phyloP scores from a whole-genome alignment of 2,113 vertebrate species.

The Coracopsis vasa region DNA sequence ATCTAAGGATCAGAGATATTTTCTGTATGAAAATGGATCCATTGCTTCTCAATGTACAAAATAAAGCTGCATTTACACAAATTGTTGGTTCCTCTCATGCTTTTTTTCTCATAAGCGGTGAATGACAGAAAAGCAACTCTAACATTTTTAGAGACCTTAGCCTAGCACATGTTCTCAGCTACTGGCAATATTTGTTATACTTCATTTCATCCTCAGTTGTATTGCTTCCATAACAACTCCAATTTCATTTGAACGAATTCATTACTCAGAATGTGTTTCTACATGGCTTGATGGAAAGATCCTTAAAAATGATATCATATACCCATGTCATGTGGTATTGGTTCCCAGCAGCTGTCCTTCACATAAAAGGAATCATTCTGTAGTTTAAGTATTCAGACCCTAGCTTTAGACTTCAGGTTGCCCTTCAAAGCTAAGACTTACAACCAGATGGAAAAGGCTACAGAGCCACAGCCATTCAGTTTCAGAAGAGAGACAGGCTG shows the following conservation, averaged over 20 bases:
- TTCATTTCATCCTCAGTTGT: neutral
- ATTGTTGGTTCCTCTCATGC: neutral
- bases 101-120: neutral
- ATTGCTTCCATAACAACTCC: neutral
- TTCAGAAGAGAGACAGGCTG: neutral
- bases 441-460: neutral
- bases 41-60: neutral
- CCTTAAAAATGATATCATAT: neutral
- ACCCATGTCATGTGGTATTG: neutral
- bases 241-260: neutral
- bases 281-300: neutral
- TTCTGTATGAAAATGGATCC: slow-evolving; percentile 1
- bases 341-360: neutral
- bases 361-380: neutral
- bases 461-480: neutral
- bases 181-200: neutral
- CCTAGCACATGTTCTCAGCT: neutral
- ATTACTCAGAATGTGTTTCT: neutral
- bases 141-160: neutral
- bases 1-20: slow-evolving; percentile 2
- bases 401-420: neutral
- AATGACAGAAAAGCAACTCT: neutral
- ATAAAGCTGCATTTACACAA: neutral
- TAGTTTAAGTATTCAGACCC: neutral
- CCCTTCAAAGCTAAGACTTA: neutral